These are phyloP conservation scores for Cantharis rustica DNA, from an alignment of 2,888 invertebrate species.

Conservation along the genomic window DNA sequence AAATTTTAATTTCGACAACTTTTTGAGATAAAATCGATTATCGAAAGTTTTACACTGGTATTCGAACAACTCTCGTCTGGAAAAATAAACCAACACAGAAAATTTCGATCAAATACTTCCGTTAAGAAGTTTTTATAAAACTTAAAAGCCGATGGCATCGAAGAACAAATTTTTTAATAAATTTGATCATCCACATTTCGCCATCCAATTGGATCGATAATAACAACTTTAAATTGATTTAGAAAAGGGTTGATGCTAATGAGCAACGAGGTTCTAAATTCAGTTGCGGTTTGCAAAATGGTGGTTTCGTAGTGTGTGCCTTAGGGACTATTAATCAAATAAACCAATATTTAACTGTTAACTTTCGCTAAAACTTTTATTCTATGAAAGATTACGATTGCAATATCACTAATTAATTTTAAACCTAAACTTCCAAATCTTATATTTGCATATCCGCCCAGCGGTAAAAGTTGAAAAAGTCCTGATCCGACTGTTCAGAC, in stretches of 20 bases:
- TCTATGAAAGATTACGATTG: not conserved
- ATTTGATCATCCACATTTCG: not conserved
- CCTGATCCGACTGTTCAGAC: too few relatives aligned
- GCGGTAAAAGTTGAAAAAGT: too few relatives aligned
- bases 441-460: not conserved
- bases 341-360: not conserved
- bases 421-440: not conserved
- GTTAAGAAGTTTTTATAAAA: not conserved
- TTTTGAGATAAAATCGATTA: not conserved
- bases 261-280: not conserved
- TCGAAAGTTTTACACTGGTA: not conserved
- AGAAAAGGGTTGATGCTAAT: conserved; percentile 2
- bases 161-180: not conserved
- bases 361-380: not conserved
- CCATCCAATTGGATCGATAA: not conserved
- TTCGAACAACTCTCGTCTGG: not conserved
- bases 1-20: not conserved
- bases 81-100: not conserved
- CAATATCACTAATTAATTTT: not conserved
- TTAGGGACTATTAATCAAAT: conserved; percentile 1
- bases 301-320: not conserved
- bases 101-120: not conserved
- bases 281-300: conserved; percentile 1
- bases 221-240: not conserved
- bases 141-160: not conserved